Percentiles rank a stretch among this genome's conserved stretches.
Conservation (phyloP, 1,140 invertebrate species). For the Trichonephila inaurata region DNA sequence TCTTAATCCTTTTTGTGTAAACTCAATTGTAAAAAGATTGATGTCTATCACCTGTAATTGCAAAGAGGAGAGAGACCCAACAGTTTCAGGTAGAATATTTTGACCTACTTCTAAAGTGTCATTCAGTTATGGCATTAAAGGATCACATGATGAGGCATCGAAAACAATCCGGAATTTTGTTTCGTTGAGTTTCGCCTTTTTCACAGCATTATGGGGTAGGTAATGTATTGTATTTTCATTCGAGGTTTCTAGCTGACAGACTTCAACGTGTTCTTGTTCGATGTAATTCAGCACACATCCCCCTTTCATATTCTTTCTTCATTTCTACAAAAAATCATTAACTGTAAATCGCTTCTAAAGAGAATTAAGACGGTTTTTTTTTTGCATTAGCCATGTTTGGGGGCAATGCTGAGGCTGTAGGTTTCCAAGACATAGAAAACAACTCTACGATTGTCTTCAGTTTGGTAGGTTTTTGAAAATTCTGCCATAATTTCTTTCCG, state of each 20-base stretch:
- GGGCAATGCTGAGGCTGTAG: neutral
- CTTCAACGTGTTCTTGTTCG: no score
- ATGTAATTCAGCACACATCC: no score
- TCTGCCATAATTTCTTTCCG: slow-evolving; percentile 30
- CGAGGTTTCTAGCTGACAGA: no score
- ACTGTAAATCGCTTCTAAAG: no score
- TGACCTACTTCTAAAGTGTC: no score
- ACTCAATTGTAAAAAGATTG: slow-evolving; percentile 55
- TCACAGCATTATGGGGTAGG: no score
- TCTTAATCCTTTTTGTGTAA: slow-evolving; percentile 39
- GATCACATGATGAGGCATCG: slow-evolving; percentile 30
- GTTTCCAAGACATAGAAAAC: slow-evolving; percentile 34
- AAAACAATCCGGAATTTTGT: no score
- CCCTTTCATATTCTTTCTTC: no score
- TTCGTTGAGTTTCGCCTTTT: no score
- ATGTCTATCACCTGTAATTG: slow-evolving; percentile 7
- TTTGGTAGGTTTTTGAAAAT: slow-evolving; percentile 32
- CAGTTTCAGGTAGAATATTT: slow-evolving; percentile 22
- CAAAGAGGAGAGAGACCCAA: slow-evolving; percentile 20
- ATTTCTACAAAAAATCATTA: no score
- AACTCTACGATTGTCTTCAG: slow-evolving; percentile 51
- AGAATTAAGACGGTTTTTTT: no score
- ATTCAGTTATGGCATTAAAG: slow-evolving; percentile 56
- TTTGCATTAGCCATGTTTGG: neutral
- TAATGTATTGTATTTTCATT: no score